Evolutionary conservation across 1,140 invertebrate genomes (phyloP), one percentile per base, ranked within the genome.

Genomic region (Brachionus angularis): DNA sequence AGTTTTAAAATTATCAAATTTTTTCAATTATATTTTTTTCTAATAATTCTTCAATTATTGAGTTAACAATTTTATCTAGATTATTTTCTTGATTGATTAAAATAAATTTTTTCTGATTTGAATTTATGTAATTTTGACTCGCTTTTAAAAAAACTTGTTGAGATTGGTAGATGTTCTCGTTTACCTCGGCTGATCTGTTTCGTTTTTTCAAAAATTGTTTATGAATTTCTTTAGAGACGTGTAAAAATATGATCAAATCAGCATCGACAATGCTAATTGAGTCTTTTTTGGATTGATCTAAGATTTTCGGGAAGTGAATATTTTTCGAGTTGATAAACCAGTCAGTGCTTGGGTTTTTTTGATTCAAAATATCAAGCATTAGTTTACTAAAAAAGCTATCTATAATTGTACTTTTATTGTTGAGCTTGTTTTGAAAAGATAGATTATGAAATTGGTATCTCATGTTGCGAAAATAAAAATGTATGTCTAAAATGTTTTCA

Each of bases 391-490:
- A 58, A 58, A 39, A 58, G 39, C 53, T 58, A 21, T 58, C 53
- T 12, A 58, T 39, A 3, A 58, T 23, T 39, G 33, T 58, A 33
- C 53, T 58, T 21, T 58, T 27, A 36, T 23, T 58, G 21, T 39
- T 12, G 2, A 39, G 12, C 12, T 58, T 58, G 36, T 58, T 58
- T 21, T 2, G 12, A 10, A n/a, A 16, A 36, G 53, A 31, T 23
- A 25, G n/a, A 23, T 12, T 12, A 36, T 58, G 53, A 39, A 39
- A 58, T 12, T 58, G 16, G 27, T 18, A 31, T 39, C 53, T 10
- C 34, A 58, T 58, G n/a, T 58, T 58, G 12, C 53, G 53, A 58
- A 58, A 58, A 42, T 58, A 58, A 58, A 58, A 39, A 39, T 58
- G 53, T 23, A 58, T 58, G 7, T n/a, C 12, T 5, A 58, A 36